These are phyloP conservation scores for Hyperoplus immaculatus DNA, from an alignment of 2,797 vertebrate species.

Conservation along the genomic window DNA sequence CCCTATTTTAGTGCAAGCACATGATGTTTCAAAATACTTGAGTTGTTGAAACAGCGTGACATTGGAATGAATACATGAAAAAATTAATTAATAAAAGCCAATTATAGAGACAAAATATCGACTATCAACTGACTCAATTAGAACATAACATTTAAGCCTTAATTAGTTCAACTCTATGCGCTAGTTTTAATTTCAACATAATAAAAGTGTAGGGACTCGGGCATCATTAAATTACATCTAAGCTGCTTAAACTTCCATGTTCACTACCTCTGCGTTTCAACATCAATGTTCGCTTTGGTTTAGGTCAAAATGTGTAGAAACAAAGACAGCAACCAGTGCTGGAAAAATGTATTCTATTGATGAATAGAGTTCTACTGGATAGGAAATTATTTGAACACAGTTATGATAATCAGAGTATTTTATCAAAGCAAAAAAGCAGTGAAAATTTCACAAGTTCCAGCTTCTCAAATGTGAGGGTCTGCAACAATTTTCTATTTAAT, in stretches of 20 bases:
- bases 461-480: conserved; percentile 2
- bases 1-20: background rate
- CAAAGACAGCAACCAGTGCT: background rate
- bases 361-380: background rate
- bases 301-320: background rate
- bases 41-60: background rate
- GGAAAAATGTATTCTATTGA: conserved; percentile 1
- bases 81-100: background rate
- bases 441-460: background rate
- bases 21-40: too few species aligned
- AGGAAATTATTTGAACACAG: background rate
- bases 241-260: background rate
- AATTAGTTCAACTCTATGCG: background rate
- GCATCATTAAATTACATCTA: background rate
- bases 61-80: background rate
- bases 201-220: background rate
- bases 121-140: background rate
- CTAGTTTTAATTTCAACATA: background rate
- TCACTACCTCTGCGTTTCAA: background rate
- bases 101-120: background rate
- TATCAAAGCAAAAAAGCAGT: conserved; percentile 2
- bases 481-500: background rate
- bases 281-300: background rate
- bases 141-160: background rate
- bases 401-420: conserved; percentile 7